Evolutionary conservation across 2,797 vertebrate genomes (phyloP).

Genomic region (Gymnothorax javanicus): DNA sequence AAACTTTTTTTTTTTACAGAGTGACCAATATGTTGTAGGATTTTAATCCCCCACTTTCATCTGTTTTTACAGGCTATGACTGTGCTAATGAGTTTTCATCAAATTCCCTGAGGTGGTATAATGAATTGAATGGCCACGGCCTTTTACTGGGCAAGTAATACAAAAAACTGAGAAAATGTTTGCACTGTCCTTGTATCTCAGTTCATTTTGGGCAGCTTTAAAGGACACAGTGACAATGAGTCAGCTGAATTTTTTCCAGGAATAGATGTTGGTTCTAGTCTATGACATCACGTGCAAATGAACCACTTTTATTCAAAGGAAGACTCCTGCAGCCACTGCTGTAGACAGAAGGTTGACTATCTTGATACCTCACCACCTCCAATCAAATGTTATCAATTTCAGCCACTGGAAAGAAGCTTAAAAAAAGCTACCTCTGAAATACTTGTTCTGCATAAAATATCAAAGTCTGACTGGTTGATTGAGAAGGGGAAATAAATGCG

Average conservation of each 20-base stretch:
- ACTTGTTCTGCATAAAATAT: neutral
- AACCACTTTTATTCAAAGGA: conserved; percentile 1
- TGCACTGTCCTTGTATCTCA: neutral
- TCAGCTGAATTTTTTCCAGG: conserved; percentile 3
- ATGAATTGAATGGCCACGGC: conserved; percentile 1
- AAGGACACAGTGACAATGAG: conserved; percentile 11
- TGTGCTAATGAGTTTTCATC: conserved; percentile 9
- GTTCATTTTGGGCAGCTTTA: neutral
- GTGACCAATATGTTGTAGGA: conserved; percentile 14
- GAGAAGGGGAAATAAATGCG: neutral
- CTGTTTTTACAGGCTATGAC: neutral
- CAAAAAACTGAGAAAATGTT: neutral
- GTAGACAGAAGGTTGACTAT: neutral
- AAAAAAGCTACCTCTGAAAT: neutral
- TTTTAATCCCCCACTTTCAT: conserved; percentile 11
- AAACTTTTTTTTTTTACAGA: neutral
- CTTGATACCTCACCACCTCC: neutral
- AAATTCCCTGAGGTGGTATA: conserved; percentile 19
- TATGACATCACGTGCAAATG: neutral
- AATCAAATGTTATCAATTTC: neutral
- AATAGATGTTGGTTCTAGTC: conserved; percentile 15
- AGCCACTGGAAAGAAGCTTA: neutral
- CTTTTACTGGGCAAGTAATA: conserved; percentile 5
- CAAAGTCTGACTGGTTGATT: neutral
- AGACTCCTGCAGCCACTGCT: neutral